Evolutionary conservation across 2,888 invertebrate species (phyloP).

Genomic region (Drosophila testacea): DNA sequence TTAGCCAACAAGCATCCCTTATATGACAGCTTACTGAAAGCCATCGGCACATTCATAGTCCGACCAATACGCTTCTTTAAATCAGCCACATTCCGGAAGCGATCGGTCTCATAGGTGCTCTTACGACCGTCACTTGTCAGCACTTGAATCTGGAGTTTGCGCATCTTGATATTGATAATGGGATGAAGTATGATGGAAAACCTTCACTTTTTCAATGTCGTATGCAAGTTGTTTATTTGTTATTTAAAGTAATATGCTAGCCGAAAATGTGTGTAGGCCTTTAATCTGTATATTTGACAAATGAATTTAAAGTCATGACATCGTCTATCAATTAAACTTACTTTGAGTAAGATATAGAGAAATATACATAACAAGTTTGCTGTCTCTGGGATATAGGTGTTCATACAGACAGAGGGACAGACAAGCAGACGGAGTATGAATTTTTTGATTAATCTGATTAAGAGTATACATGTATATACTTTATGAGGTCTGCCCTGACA

Average conservation of each 20-base stretch:
- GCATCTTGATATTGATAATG: conserved; percentile 34
- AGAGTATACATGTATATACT: no score
- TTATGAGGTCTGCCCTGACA: no score
- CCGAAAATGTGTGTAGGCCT: conserved; percentile 4
- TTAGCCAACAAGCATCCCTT: conserved; percentile 60
- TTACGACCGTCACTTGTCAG: conserved; percentile 63
- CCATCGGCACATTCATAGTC: conserved; percentile 61
- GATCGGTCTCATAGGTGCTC: conserved; percentile 56
- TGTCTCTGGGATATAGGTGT: no score
- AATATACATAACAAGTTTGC: no score
- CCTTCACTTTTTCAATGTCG: conserved; percentile 11
- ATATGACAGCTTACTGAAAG: conserved; percentile 60
- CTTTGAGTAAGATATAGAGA: no score
- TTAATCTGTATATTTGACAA: not conserved
- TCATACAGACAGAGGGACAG: no score
- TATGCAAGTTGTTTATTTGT: conserved; percentile 7
- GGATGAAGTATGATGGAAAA: conserved; percentile 3
- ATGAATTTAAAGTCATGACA: conserved; percentile 29
- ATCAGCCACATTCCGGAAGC: conserved; percentile 53
- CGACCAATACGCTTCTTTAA: conserved; percentile 58
- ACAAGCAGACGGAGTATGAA: no score
- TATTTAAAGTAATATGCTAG: conserved; percentile 1
- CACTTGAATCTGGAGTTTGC: conserved; percentile 55
- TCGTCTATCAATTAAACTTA: not conserved
- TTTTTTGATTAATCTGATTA: no score